Percentiles rank a stretch among this genome's conserved stretches.
phyloP scores from a whole-genome alignment of 1,140 invertebrate species.

The Triops longicaudatus region DNA sequence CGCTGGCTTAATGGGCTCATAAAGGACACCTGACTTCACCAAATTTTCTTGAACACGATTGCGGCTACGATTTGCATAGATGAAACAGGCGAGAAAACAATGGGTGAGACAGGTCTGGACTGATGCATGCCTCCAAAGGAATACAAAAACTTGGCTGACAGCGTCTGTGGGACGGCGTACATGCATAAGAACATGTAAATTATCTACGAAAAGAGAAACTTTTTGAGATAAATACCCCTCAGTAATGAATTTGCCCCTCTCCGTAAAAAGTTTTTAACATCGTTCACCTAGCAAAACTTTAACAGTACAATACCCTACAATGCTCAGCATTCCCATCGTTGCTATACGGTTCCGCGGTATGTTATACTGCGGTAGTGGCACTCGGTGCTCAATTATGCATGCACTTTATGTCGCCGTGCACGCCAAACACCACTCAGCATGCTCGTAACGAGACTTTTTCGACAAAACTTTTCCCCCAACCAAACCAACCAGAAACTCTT shows the following conservation, averaged over 20 bases:
- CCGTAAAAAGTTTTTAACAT: too few relatives aligned
- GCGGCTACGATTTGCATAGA: constrained; percentile 6
- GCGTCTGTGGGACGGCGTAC: background rate
- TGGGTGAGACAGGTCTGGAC: background rate
- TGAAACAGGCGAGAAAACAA: constrained; percentile 12
- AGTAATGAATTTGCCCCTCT: background rate
- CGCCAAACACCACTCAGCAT: constrained; percentile 4
- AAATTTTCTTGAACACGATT: background rate
- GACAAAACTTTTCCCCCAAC: background rate
- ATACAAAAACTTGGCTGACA: background rate
- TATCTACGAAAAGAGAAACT: background rate
- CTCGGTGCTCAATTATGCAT: background rate
- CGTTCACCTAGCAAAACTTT: too few relatives aligned
- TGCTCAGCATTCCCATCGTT: too few relatives aligned
- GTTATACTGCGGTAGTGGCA: background rate
- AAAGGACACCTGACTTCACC: constrained; percentile 11
- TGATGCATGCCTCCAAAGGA: background rate
- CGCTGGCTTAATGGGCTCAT: constrained; percentile 4
- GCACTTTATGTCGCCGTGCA: background rate
- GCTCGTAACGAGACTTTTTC: background rate
- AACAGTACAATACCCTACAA: too few relatives aligned
- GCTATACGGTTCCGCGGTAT: background rate
- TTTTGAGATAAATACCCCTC: background rate
- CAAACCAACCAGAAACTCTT: background rate
- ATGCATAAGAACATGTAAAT: background rate